These are phyloP conservation scores for Shinisaurus crocodilurus DNA, from an alignment of 2,113 vertebrate genomes.

Conservation along the genomic window DNA sequence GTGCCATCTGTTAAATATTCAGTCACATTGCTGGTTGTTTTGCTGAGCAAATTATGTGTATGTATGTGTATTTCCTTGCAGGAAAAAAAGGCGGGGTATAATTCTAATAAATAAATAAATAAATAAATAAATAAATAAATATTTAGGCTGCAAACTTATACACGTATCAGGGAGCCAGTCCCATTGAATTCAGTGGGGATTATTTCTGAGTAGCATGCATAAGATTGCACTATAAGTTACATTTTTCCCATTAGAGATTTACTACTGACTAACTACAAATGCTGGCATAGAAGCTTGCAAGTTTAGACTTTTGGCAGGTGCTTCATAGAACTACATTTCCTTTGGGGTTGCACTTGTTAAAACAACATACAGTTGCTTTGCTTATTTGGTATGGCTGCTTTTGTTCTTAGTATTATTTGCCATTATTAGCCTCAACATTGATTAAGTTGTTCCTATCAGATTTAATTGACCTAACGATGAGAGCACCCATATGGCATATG, in stretches of 20 bases:
- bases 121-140: too few species aligned
- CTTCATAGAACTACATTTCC: constrained; percentile 57
- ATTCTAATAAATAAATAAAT: too few species aligned
- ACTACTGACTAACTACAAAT: constrained; percentile 66
- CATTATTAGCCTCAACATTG: constrained; percentile 57
- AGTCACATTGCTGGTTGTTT: constrained; percentile 57
- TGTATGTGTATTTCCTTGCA: too few species aligned
- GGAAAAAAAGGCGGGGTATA: too few species aligned
- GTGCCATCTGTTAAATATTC: constrained; percentile 70
- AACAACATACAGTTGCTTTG: neutral
- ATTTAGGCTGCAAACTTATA: constrained; percentile 45
- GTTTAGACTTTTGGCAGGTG: constrained; percentile 64
- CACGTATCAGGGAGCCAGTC: neutral
- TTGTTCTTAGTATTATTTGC: constrained; percentile 44
- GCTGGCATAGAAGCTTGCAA: constrained; percentile 59
- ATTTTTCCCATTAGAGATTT: constrained; percentile 61
- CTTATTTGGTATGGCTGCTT: neutral
- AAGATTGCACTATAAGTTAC: neutral
- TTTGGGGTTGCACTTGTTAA: constrained; percentile 40
- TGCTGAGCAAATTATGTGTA: constrained; percentile 69
- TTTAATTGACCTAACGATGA: constrained; percentile 69
- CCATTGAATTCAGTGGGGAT: neutral
- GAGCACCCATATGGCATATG: constrained; percentile 21
- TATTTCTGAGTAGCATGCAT: neutral
- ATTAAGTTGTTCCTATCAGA: constrained; percentile 39